Base-by-base conservation (phyloP, 35 echinoderm and acorn worm genomes). In the Eucidaris tribuloides region DNA sequence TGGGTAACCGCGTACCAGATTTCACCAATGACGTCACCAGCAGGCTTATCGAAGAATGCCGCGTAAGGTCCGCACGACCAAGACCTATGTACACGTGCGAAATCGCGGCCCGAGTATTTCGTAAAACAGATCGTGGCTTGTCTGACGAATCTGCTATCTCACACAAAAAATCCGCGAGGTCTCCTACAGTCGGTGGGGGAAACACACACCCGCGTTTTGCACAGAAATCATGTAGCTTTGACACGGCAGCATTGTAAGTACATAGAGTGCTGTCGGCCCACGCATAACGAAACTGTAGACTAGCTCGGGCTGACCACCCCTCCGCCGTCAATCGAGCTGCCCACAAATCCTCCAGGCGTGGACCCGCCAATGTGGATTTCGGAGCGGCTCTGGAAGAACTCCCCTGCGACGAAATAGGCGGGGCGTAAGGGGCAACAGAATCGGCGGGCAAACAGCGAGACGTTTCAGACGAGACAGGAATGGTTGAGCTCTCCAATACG, bases 281-380 rank as follows among this genome's bases (percentile, higher is more conserved):
- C 48, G 39, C 46, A 29, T 82, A 52, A 4, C 62, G 61, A 22
- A 38, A 61, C 59, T 89, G 87, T 46, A 27, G 31, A 22, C 24
- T 35, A 2, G 85, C 74, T 45, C 85, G 72, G 9, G 3, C 2
- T 4, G 85, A 64, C 85, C 85, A 87, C 15, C 72, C 4, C n/a
- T n/a, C n/a, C n/a, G n/a, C n/a, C 2, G 79, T 46, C 44, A 61
- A 80, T 29, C 36, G 42, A 79, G 58, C 56, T 40, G 27, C 30
- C 85, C 72, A 87, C 54, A 87, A 45, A 87, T 63, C 42, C 72
- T 79, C 85, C 85, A 87, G 49, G 85, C 85, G 25, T 80, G 46
- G 30, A 87, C 60, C 46, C 46, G 45, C 85, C 85, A 79, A 25
- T 64, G 25, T 17, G 15, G n/a, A 49, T 79, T 87, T 54, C n/a